A percentile compares a stretch with the other conserved stretches of the same genome.
phyloP scores from a whole-genome alignment of 2,113 vertebrate genomes.

The Pelecanus crispus region DNA sequence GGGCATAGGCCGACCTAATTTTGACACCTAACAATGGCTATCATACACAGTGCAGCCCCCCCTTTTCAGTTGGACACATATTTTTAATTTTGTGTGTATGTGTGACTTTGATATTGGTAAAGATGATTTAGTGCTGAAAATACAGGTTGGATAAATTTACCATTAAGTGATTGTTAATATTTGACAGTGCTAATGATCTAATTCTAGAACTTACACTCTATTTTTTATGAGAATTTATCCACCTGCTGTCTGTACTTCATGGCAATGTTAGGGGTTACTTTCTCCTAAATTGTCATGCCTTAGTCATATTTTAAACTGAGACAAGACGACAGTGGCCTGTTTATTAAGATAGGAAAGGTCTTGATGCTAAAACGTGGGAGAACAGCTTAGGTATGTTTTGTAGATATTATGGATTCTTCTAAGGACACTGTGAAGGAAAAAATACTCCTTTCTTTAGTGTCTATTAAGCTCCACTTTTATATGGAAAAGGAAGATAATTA shows the following conservation, averaged over 20 bases:
- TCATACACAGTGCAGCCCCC: neutral
- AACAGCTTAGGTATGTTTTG: neutral
- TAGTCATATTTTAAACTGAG: neutral
- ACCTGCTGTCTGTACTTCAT: neutral
- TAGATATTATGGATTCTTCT: neutral
- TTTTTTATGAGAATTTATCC: neutral
- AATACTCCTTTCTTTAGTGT: neutral
- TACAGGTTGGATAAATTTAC: neutral
- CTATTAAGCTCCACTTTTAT: neutral
- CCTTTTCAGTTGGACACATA: neutral
- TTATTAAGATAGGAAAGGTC: neutral
- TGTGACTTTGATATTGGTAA: neutral
- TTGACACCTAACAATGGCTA: fast-evolving
- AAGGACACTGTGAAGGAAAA: neutral
- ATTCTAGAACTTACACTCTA: neutral
- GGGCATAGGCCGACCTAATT: neutral
- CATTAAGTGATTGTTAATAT: neutral
- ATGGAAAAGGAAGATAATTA: neutral
- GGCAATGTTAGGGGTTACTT: neutral
- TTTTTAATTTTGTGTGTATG: neutral
- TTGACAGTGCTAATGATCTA: neutral
- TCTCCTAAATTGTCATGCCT: neutral
- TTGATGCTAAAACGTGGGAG: neutral
- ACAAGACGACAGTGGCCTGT: neutral
- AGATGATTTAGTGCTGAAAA: neutral